Conservation (phyloP, 2,113 vertebrate genomes). For the Poeciliopsis occidentalis region DNA sequence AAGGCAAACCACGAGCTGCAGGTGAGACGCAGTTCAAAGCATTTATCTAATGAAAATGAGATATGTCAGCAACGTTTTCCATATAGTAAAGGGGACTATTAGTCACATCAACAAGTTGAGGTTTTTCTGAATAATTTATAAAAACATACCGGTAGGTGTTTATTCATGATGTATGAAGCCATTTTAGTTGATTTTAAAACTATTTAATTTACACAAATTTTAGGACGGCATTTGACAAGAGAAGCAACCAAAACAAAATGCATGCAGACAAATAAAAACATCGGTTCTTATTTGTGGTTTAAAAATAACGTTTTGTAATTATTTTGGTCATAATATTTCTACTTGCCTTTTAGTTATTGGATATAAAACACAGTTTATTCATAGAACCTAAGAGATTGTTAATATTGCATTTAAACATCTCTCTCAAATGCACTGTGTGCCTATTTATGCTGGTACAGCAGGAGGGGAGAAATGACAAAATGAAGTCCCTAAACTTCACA, state of each 20-base stretch:
- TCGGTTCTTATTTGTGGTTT: background rate
- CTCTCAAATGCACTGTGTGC: no score
- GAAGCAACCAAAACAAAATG: background rate
- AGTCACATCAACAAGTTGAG: no score
- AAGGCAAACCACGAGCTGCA: constrained; percentile 69
- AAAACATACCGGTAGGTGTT: no score
- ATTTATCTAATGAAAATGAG: background rate
- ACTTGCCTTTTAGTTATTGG: background rate
- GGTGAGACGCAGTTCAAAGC: constrained; percentile 48
- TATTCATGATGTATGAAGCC: no score
- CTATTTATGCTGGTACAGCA: no score
- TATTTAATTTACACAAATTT: no score
- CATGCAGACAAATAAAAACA: background rate
- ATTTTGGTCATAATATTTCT: background rate
- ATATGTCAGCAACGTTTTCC: background rate
- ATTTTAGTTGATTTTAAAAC: no score
- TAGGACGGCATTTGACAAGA: no score
- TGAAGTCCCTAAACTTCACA: background rate
- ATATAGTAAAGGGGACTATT: no score
- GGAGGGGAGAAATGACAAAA: background rate
- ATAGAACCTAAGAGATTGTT: background rate
- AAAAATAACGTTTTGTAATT: background rate
- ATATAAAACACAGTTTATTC: background rate
- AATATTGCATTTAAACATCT: no score
- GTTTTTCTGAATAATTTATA: no score